Conservation (phyloP, 2,888 invertebrate genomes). For the Altica lythri region DNA sequence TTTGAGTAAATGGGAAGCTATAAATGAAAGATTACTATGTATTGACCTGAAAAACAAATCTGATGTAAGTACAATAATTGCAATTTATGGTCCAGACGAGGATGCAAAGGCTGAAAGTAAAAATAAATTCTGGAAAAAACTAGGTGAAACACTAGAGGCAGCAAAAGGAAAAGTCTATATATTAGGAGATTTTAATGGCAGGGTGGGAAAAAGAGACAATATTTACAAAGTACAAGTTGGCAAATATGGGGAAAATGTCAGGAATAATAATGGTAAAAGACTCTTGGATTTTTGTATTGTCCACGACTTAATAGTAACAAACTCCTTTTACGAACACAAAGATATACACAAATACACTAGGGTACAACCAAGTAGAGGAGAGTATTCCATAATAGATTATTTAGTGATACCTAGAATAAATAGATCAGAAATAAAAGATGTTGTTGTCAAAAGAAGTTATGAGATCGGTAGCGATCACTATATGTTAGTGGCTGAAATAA, state of each 20-base stretch:
- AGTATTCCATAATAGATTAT: slow-evolving; percentile 1
- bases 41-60: not conserved
- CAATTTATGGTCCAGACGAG: not conserved
- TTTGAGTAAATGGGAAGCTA: slow-evolving; percentile 1
- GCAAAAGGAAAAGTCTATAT: slow-evolving; percentile 1
- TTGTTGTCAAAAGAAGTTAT: not conserved
- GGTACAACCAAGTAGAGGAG: slow-evolving; percentile 1
- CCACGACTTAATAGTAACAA: not conserved
- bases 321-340: not conserved
- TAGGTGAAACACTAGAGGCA: not conserved
- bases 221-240: not conserved
- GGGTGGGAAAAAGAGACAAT: not conserved
- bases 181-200: not conserved
- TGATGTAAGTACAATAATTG: not conserved
- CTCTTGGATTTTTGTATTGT: not conserved
- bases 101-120: slow-evolving; percentile 1
- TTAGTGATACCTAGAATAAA: not conserved
- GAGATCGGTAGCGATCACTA: too few relatives aligned
- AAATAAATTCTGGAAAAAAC: not conserved
- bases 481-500: not conserved
- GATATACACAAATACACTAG: not conserved
- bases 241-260: not conserved
- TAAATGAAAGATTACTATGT: not conserved
- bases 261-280: slow-evolving; percentile 1
- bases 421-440: not conserved